phyloP scores from a whole-genome alignment of 30 jellyfish, hydroid and myxozoan genomes.

The Rhopilema esculentum region DNA sequence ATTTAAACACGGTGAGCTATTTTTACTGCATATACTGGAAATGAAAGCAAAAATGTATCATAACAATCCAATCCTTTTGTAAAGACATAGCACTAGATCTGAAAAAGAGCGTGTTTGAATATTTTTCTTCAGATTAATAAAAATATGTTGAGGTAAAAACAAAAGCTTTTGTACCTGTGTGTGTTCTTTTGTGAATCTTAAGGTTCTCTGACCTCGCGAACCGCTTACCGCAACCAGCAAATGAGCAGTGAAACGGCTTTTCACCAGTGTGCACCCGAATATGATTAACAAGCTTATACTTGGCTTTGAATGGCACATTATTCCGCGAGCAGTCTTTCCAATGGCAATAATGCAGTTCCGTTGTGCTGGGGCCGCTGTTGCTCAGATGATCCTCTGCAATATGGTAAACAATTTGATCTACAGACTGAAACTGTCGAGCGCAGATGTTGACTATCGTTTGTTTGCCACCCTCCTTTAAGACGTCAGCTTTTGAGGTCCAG shows the following conservation, averaged over 20 bases:
- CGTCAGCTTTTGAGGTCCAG: conserved; percentile 62
- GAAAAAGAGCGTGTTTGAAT: too few species aligned
- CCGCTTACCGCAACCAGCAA: conserved; percentile 91
- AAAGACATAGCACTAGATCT: too few species aligned
- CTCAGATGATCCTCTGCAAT: conserved; percentile 87
- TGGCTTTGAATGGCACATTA: conserved; percentile 89
- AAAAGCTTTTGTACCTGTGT: conserved; percentile 70
- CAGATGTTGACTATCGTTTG: conserved; percentile 55
- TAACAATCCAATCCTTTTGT: too few species aligned
- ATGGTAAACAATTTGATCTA: conserved; percentile 88
- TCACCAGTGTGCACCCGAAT: conserved; percentile 96
- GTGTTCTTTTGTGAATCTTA: conserved; percentile 92
- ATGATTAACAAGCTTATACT: conserved; percentile 93
- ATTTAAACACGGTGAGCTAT: too few species aligned
- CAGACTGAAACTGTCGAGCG: conserved; percentile 74
- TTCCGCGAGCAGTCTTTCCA: conserved; percentile 95
- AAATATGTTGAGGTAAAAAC: background rate
- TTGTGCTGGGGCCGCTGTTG: conserved; percentile 77
- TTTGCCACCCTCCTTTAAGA: conserved; percentile 38
- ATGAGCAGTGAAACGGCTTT: conserved; percentile 94
- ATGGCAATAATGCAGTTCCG: conserved; percentile 87
- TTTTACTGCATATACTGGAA: too few species aligned
- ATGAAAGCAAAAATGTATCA: too few species aligned
- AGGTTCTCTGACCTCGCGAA: conserved; percentile 94
- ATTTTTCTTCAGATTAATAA: too few species aligned